Evolutionary conservation across 2,888 invertebrate genomes (phyloP).

Genomic region (Geophilus truncorum): DNA sequence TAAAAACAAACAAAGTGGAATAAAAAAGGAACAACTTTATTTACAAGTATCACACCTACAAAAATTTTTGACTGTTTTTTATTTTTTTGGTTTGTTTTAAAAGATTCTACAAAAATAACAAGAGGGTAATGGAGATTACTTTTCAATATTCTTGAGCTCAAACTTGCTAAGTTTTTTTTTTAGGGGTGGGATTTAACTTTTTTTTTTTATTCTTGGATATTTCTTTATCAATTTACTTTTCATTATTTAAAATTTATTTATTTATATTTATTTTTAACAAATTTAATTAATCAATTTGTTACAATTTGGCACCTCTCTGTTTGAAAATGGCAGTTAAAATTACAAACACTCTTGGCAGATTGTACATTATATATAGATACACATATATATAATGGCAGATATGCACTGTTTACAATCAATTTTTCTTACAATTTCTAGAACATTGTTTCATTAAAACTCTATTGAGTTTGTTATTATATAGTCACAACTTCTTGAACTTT

Average conservation of each 20-base stretch:
- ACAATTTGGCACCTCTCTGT: background rate
- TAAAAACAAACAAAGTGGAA: background rate
- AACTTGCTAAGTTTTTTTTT: background rate
- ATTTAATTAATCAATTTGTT: no score
- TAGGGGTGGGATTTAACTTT: background rate
- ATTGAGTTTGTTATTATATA: background rate
- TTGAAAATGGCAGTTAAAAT: background rate
- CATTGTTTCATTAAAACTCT: background rate
- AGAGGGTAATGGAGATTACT: background rate
- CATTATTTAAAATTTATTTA: no score
- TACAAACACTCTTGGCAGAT: background rate
- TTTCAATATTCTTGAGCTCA: background rate
- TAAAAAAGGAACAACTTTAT: background rate
- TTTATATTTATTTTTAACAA: no score
- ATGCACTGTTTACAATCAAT: background rate
- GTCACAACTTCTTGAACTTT: background rate
- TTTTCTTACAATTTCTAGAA: background rate
- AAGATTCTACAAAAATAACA: constrained; percentile 10
- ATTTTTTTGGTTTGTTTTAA: background rate
- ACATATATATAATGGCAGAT: background rate
- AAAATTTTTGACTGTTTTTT: background rate
- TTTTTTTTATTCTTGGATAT: background rate
- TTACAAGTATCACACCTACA: constrained; percentile 5
- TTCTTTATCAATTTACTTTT: background rate
- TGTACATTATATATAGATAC: background rate